Evolutionary conservation across 2,797 vertebrate species (phyloP).

Genomic region (Oreonectes daqikongensis): DNA sequence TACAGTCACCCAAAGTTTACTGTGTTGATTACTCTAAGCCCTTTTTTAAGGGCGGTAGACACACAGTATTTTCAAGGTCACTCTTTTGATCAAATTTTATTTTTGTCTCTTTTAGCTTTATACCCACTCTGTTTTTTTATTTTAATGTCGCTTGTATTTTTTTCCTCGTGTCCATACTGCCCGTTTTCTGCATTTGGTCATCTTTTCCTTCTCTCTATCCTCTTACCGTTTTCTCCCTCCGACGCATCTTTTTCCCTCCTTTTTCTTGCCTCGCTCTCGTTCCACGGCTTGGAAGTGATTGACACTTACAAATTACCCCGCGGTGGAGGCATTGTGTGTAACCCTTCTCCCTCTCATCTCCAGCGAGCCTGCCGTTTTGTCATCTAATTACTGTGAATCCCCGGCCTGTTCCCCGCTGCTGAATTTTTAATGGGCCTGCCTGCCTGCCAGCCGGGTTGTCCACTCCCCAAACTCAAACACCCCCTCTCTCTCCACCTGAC

Average conservation of each 20-base stretch:
- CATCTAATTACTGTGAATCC: constrained; percentile 99
- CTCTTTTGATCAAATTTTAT: neutral
- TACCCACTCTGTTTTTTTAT: neutral
- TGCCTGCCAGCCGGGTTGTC: constrained; percentile 43
- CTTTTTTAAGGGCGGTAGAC: neutral
- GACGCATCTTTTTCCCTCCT: constrained; percentile 48
- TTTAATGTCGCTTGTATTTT: neutral
- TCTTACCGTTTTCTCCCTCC: constrained; percentile 41
- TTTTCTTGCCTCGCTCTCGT: constrained; percentile 62
- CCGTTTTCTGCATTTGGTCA: no score
- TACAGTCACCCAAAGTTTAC: constrained; percentile 13
- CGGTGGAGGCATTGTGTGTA: constrained; percentile 96
- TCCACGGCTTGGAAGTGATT: constrained; percentile 90
- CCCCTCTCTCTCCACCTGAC: constrained; percentile 26
- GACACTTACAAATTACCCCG: constrained; percentile 99
- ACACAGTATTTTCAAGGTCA: neutral
- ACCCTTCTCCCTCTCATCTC: constrained; percentile 96
- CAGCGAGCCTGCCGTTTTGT: constrained; percentile 97
- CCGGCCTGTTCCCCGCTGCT: constrained; percentile 94
- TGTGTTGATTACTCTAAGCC: neutral
- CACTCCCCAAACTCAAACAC: constrained; percentile 44
- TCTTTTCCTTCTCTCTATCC: no score
- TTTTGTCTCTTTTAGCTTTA: neutral
- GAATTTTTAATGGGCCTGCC: constrained; percentile 92
- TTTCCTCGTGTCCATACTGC: constrained; percentile 8